Evolutionary conservation across 92 coral and sea anemone genomes (phyloP), one percentile per base, ranked within the genome.

Genomic region (Bergia puertoricense): DNA sequence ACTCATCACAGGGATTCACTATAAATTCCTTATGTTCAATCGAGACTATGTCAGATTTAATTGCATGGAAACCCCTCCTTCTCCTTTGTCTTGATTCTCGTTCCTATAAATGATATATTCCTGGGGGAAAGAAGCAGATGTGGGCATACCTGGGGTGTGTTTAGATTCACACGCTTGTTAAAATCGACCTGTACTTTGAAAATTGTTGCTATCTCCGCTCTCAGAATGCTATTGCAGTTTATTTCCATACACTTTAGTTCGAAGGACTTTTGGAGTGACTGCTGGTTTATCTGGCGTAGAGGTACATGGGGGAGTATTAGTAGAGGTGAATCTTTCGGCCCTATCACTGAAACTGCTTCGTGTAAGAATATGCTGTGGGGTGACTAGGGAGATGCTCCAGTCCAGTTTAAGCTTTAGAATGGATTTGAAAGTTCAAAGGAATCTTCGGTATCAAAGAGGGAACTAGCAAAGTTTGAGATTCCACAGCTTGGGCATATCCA

Each of bases 401-500:
- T 30, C 30, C 30, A 30, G 30, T 30, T 30, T 30, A 30, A 30
- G 30, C 30, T 30, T 30, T 30, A 30, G 30, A 8, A 67, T 16
- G 73, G 7, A 36, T 67, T 16, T 4, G 73, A 15, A 23, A 67
- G 4, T 22, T 18, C 73, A 20, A 67, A 16, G 8, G 73, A 18
- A 67, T 22, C 8, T 15, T 67, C 36, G 22, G 73, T 67, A 1
- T 37, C n/a, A 4, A 1, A 8, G 39, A 59, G 22, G 36, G 14
- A 50, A 22, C 20, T 39, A 59, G 84, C 15, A 30, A 77, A 86
- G 85, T 77, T 59, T 13, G 89, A 66, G 16, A 77, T 20, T 75
- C 89, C 89, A 43, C 89, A 86, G 3, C 62, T 59, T 40, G 85
- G 43, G 76, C 85, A 77, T 59, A 77, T 77, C 85, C 85, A 86